Evolutionary conservation across 2,113 vertebrate species (phyloP).

Genomic region (Xiphorhynchus elegans): DNA sequence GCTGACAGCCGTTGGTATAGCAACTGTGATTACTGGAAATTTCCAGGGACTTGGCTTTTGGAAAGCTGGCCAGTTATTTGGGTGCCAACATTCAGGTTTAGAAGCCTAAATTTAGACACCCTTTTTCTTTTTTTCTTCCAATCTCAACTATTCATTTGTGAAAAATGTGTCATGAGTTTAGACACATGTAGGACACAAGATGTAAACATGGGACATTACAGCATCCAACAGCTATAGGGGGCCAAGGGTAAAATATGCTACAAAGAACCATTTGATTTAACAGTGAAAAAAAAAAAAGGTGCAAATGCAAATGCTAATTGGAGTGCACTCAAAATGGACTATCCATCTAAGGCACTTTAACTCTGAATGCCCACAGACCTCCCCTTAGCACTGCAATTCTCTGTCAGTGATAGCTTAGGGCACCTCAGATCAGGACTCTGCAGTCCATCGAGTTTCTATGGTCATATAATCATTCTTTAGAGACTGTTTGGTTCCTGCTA

Average conservation of each 20-base stretch:
- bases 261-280: background rate
- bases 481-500: background rate
- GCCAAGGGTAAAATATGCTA: background rate
- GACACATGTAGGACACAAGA: background rate
- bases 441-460: background rate
- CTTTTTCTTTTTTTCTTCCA: background rate
- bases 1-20: constrained; percentile 60
- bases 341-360: background rate
- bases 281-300: background rate
- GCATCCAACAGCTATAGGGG: background rate
- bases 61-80: constrained; percentile 48
- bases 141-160: constrained; percentile 2
- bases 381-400: background rate
- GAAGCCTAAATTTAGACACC: background rate
- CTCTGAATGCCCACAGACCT: background rate
- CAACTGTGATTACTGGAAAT: constrained; percentile 66
- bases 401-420: background rate
- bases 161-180: constrained; percentile 3
- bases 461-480: background rate
- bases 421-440: background rate
- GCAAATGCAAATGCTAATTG: background rate
- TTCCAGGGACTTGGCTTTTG: constrained; percentile 61
- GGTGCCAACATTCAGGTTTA: constrained; percentile 42
- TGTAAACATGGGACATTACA: background rate
- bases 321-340: background rate